Evolutionary conservation across 1,140 invertebrate species (phyloP), one percentile per base, ranked within the genome.

Genomic region (Camponotus vicinus): DNA sequence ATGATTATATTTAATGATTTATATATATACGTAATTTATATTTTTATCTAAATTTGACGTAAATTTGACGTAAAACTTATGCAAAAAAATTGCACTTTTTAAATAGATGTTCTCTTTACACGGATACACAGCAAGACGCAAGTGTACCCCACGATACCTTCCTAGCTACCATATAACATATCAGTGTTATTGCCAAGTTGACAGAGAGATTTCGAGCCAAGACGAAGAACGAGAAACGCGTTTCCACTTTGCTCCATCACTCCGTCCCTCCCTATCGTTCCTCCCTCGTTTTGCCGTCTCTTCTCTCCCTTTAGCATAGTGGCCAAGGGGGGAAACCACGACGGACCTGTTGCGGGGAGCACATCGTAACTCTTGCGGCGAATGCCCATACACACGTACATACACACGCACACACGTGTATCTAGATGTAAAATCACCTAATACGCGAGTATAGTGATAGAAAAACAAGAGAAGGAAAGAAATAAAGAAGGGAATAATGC

Each of bases 321-420:
- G 63, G 91, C 89, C 88, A 90, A 88, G 85, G 86, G 83, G 85
- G 80, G 77, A 87, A 92, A 92, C 90, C 89, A 86, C 91, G 86
- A 85, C 86, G 91, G 87, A 93, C 93, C 92, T 93, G 92, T 93
- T 93, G 92, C 92, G 77, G 88, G 90, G 92, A 93, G 85, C 86
- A 89, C 84, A 89, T 92, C 92, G 92, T 91, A 91, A 91, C 89
- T 91, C 87, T 91, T 89, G 87, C 79, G 80, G 85, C 57, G 70
- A 88, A 88, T 84, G 61, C 55, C 57, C 88, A 86, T 75, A 88
- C 66, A 57, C 34, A 61, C 6, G 40, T 11, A 83, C 6, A 32
- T 64, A 57, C 21, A 61, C 6, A 49, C 15, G 75, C 9, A 32
- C 4, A 66, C 18, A 32, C 59, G 37, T 66, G n/a, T 80, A 83